Conservation (phyloP, 1,140 invertebrate genomes). For the Druon quercuslanigerum region DNA sequence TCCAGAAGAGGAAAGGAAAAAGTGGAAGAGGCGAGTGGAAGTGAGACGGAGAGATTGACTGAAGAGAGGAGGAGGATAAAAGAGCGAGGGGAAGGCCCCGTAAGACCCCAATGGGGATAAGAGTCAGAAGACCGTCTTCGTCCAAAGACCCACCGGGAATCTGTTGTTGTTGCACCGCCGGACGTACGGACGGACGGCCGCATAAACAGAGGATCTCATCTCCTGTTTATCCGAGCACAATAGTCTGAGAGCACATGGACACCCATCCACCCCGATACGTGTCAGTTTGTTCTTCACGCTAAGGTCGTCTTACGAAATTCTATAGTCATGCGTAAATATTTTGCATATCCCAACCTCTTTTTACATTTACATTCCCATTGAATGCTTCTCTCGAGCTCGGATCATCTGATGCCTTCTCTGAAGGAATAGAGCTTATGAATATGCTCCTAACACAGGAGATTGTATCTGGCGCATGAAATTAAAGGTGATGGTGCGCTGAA, state of each 20-base stretch:
- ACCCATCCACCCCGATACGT: background rate
- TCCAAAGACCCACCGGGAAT: slow-evolving; percentile 74
- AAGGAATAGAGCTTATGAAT: too few species aligned
- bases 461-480: too few species aligned
- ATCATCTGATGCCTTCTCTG: background rate
- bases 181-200: slow-evolving; percentile 64
- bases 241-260: background rate
- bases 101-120: slow-evolving; percentile 63
- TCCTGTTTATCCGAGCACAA: slow-evolving; percentile 32
- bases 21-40: slow-evolving; percentile 36
- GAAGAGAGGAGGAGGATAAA: slow-evolving; percentile 37
- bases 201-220: slow-evolving; percentile 74
- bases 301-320: slow-evolving; percentile 7
- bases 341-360: background rate
- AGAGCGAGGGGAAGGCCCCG: slow-evolving; percentile 46
- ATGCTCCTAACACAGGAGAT: too few species aligned
- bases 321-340: slow-evolving; percentile 3
- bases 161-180: slow-evolving; percentile 73
- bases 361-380: background rate
- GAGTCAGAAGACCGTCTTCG: slow-evolving; percentile 64
- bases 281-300: slow-evolving; percentile 17
- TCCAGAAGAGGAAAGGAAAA: too few species aligned
- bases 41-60: slow-evolving; percentile 7
- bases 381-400: background rate
- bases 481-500: too few species aligned